Evolutionary conservation across 2,797 vertebrate species (phyloP), one percentile per base, ranked within the genome.

Genomic region (Microcaecilia unicolor): DNA sequence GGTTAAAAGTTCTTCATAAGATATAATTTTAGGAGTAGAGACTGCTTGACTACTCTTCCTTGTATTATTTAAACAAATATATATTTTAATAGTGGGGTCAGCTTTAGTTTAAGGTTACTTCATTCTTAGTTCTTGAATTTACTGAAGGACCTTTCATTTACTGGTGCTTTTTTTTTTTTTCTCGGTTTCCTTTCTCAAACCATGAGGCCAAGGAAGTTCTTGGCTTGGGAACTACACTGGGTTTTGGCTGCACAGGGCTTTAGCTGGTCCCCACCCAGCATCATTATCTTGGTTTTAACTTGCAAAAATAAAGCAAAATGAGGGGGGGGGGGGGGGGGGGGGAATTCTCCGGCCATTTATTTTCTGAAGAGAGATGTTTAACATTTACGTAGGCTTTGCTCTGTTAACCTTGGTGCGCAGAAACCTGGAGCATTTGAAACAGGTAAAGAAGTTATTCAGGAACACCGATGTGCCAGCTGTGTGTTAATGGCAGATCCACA

Each of bases 281-380:
- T 90, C 86, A 85, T 93, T 89, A 89, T 86, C 81, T 84, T 80
- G 74, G 80, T 78, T 87, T 86, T 81, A 87, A 72, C 70, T 86
- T 79, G 78, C 70, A 78, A 80, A 81, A 84, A 79, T 35, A 52
- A 55, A 54, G 56, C 19, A 15, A n/a, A n/a, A n/a, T n/a, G n/a
- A n/a, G n/a, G n/a, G n/a, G n/a, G n/a, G n/a, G n/a, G n/a, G n/a
- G n/a, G n/a, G n/a, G n/a, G n/a, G n/a, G n/a, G n/a, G n/a, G n/a
- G 6, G 37, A 10, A 15, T 6, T 1, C 4, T 2, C 6, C n/a
- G n/a, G n/a, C n/a, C 8, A 4, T 14, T 4, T 9, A 32, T n/a
- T 13, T 32, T 24, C 32, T 19, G 5, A 8, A 11, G 14, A n/a
- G n/a, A n/a, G 20, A 4, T 44, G n/a, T 41, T 36, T 41, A 39